These are phyloP conservation scores for Pollenia griseotomentosa DNA, from an alignment of 2,888 invertebrate genomes.

Conservation along the genomic window DNA sequence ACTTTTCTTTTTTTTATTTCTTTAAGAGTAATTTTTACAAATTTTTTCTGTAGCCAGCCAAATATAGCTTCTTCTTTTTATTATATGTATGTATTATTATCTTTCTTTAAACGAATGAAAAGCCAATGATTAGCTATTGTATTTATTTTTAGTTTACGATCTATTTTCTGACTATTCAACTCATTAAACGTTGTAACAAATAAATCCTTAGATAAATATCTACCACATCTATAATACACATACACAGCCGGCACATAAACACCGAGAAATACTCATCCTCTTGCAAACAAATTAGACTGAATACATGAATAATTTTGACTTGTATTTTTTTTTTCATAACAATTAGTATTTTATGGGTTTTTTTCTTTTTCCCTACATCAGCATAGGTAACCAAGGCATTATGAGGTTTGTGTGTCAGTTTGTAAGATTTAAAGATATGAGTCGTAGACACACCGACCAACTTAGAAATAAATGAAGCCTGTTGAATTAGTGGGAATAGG, in stretches of 20 bases:
- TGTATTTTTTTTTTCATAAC: not conserved
- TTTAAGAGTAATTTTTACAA: not conserved
- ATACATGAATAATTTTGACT: not conserved
- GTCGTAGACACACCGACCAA: too few relatives aligned
- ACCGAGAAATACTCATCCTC: not conserved
- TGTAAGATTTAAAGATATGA: too few relatives aligned
- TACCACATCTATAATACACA: not conserved
- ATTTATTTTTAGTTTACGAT: conserved; percentile 6
- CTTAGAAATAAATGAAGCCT: too few relatives aligned
- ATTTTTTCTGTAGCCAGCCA: not conserved
- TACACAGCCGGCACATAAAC: not conserved
- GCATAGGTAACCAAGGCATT: too few relatives aligned
- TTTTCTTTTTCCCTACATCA: too few relatives aligned
- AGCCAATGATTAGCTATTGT: not conserved
- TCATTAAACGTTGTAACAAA: conserved; percentile 6
- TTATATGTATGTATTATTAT: not conserved
- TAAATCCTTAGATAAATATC: conserved; percentile 17
- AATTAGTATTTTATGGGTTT: not conserved
- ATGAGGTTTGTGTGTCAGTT: too few relatives aligned
- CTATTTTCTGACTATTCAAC: not conserved
- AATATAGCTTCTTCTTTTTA: not conserved
- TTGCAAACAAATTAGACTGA: not conserved
- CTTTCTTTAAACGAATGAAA: not conserved
- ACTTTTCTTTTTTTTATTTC: too few relatives aligned
- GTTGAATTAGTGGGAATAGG: too few relatives aligned